A percentile compares a stretch with the other conserved stretches of the same genome.
phyloP scores from a whole-genome alignment of 2,888 invertebrate genomes.

The Noctua janthina region DNA sequence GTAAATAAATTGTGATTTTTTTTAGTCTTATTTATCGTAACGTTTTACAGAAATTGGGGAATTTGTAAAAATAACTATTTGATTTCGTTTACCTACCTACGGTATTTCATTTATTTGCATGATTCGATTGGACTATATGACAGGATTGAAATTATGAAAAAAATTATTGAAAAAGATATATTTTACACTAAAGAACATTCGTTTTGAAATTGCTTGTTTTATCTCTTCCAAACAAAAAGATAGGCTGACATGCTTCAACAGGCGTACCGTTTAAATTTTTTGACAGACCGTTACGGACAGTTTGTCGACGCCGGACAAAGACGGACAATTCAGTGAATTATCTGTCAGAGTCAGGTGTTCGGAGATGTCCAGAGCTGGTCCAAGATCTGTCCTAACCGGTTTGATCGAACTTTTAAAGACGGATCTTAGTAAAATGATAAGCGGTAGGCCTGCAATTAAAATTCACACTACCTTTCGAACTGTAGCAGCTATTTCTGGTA shows the following conservation, averaged over 20 bases:
- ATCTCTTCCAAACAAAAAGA: background rate
- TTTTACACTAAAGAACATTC: background rate
- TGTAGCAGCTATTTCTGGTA: constrained; percentile 72
- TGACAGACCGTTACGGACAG: background rate
- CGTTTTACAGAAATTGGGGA: constrained; percentile 1
- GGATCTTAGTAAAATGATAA: background rate
- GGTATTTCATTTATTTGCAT: constrained; percentile 1
- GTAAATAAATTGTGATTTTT: constrained; percentile 40
- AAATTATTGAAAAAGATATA: background rate
- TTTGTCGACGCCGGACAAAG: background rate
- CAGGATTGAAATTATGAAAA: background rate
- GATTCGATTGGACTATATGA: background rate
- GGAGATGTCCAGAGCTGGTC: background rate
- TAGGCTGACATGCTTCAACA: background rate
- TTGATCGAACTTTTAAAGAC: background rate
- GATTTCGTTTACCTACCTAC: background rate
- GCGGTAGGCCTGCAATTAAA: background rate
- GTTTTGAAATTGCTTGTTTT: background rate
- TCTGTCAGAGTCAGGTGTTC: background rate
- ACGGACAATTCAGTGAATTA: background rate
- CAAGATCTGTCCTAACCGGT: background rate
- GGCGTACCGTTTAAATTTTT: background rate
- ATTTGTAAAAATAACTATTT: background rate
- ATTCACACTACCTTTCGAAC: constrained; percentile 70
- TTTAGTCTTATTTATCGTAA: background rate